Conservation (phyloP, 2,797 vertebrate species). For the Eulemur rubriventer region DNA sequence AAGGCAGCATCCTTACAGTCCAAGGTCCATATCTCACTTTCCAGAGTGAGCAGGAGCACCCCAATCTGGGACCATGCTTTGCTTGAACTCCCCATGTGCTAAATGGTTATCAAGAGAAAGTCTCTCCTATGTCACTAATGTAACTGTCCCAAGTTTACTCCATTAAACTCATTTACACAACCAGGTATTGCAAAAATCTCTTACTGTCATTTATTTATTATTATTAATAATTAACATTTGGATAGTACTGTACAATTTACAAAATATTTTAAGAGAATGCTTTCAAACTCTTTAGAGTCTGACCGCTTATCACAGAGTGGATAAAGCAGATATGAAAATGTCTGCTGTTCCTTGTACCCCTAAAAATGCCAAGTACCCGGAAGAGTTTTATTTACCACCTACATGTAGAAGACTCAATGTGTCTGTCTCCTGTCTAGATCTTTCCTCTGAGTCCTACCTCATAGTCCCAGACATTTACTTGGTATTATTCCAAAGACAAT, state of each 20-base stretch:
- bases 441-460: background rate
- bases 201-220: background rate
- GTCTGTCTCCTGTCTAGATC: background rate
- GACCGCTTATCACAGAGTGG: background rate
- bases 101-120: background rate
- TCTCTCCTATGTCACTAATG: background rate
- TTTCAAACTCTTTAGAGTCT: background rate
- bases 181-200: background rate
- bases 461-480: background rate
- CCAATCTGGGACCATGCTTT: accelerated
- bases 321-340: background rate
- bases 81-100: accelerated
- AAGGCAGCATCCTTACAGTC: background rate
- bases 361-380: background rate
- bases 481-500: background rate
- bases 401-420: background rate
- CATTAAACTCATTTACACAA: background rate
- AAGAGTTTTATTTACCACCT: no score
- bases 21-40: background rate
- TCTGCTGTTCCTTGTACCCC: background rate
- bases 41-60: background rate
- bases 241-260: background rate
- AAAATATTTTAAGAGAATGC: background rate
- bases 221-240: background rate
- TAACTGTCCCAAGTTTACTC: background rate